Conservation (phyloP, 2,888 invertebrate species). For the Rhamphomyia laevipes region DNA sequence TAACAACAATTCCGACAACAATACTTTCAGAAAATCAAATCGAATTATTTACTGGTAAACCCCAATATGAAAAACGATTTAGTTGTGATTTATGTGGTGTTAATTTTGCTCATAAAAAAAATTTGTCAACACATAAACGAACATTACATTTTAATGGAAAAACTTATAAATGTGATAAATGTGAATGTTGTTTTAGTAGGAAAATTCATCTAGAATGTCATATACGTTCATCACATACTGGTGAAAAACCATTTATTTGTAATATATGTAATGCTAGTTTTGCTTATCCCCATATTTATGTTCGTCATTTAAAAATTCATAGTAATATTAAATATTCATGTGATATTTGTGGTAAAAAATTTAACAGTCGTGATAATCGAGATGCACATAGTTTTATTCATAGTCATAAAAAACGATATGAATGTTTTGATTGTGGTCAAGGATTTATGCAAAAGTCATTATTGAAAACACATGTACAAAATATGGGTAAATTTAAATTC, state of each 20-base stretch:
- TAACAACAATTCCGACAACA: too few relatives aligned
- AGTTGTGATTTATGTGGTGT: slow-evolving; percentile 67
- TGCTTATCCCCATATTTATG: slow-evolving; percentile 71
- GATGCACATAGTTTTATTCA: slow-evolving; percentile 78
- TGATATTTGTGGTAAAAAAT: slow-evolving; percentile 72
- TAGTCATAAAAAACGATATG: slow-evolving; percentile 77
- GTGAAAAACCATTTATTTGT: slow-evolving; percentile 66
- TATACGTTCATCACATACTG: slow-evolving; percentile 70
- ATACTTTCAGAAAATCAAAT: too few relatives aligned
- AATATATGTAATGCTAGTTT: slow-evolving; percentile 63
- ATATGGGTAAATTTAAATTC: slow-evolving; percentile 28
- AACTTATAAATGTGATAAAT: slow-evolving; percentile 56
- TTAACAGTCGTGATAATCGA: slow-evolving; percentile 72
- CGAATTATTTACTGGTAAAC: too few relatives aligned
- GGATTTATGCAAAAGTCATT: slow-evolving; percentile 76
- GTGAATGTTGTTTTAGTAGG: slow-evolving; percentile 60
- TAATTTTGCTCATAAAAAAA: slow-evolving; percentile 69
- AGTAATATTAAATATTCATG: slow-evolving; percentile 64
- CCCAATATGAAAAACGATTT: slow-evolving; percentile 43
- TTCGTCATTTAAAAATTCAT: slow-evolving; percentile 61
- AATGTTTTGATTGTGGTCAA: slow-evolving; percentile 66
- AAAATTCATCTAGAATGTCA: slow-evolving; percentile 64
- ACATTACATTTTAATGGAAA: slow-evolving; percentile 69
- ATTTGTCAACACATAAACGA: slow-evolving; percentile 66
- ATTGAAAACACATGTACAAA: slow-evolving; percentile 61